Conservation (phyloP, 2,113 vertebrate species). For the Cryptomyrus ogoouensis region DNA sequence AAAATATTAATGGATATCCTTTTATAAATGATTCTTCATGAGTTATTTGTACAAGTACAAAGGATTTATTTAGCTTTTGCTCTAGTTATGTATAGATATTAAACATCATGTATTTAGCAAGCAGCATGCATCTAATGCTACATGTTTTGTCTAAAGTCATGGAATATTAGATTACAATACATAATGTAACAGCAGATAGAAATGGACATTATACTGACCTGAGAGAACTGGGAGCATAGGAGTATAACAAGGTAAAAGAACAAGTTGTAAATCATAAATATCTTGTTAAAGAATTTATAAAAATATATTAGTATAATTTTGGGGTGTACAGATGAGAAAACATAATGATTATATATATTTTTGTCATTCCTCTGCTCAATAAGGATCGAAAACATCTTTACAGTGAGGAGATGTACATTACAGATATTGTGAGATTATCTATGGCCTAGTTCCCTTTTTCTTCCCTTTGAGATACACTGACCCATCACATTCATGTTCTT, state of each 20-base stretch:
- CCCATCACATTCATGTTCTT: conserved; percentile 14
- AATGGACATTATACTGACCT: conserved; percentile 44
- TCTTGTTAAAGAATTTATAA: neutral
- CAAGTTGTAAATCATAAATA: neutral
- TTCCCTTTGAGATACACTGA: conserved; percentile 4
- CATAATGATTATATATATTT: neutral
- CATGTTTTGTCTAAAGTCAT: neutral
- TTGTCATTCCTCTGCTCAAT: neutral
- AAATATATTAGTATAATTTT: neutral
- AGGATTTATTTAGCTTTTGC: neutral
- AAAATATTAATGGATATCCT: neutral
- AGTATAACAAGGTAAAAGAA: neutral
- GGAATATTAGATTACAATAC: neutral
- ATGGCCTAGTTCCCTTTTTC: conserved; percentile 7
- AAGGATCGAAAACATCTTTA: neutral
- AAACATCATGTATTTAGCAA: neutral
- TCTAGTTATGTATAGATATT: neutral
- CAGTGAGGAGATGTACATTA: neutral
- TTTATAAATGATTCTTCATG: neutral
- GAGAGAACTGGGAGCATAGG: conserved; percentile 49
- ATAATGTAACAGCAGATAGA: neutral
- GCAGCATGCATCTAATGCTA: neutral
- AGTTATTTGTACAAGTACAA: neutral
- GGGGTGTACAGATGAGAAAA: neutral
- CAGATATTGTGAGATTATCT: conserved; percentile 16